These are phyloP conservation scores for Takifugu ocellatus DNA, from an alignment of 2,797 vertebrate species.

Conservation along the genomic window DNA sequence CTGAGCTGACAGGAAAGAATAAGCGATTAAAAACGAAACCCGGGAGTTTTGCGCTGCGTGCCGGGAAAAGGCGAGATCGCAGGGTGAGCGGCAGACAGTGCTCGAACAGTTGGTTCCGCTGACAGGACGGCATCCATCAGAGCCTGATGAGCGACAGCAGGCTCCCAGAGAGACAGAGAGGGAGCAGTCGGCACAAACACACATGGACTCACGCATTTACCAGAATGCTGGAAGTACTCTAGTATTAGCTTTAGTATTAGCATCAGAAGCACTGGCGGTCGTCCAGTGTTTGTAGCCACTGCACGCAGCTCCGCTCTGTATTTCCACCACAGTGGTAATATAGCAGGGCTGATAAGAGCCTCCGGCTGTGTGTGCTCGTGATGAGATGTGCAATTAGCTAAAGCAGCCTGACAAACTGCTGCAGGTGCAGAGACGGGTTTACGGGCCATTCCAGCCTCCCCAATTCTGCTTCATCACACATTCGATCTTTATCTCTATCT, in stretches of 20 bases:
- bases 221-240: too few species aligned
- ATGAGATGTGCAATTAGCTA: conserved; percentile 68
- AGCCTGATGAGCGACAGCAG: conserved; percentile 44
- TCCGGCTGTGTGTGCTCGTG: conserved; percentile 47
- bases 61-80: conserved; percentile 10
- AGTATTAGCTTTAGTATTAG: conserved; percentile 15
- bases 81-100: conserved; percentile 14
- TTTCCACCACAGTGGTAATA: conserved; percentile 38
- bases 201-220: conserved; percentile 16
- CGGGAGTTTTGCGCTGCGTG: conserved; percentile 25
- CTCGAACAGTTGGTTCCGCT: conserved; percentile 66
- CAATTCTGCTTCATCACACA: conserved; percentile 15
- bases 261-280: conserved; percentile 28
- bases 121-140: conserved; percentile 72
- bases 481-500: conserved; percentile 20
- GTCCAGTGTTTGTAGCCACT: conserved; percentile 21
- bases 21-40: conserved; percentile 46
- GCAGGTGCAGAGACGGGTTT: conserved; percentile 55
- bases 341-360: conserved; percentile 45
- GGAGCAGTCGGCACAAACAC: conserved; percentile 8
- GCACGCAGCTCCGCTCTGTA: conserved; percentile 28
- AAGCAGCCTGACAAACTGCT: conserved; percentile 61
- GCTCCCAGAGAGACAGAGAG: conserved; percentile 28
- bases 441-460: too few species aligned
- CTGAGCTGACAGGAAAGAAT: not conserved